These are phyloP conservation scores for Apocheima hispidaria DNA, from an alignment of 2,888 invertebrate species.

Conservation along the genomic window DNA sequence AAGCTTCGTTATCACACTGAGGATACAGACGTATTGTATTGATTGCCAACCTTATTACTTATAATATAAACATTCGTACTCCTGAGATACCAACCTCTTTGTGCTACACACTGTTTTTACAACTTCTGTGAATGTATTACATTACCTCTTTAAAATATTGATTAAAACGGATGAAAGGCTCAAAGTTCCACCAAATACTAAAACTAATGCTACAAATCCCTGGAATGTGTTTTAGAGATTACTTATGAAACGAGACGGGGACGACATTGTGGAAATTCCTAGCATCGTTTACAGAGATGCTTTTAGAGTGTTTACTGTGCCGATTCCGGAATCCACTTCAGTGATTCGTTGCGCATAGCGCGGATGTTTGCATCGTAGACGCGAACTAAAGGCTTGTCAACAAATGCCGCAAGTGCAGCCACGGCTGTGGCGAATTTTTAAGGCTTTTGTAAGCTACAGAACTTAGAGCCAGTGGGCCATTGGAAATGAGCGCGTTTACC, in stretches of 20 bases:
- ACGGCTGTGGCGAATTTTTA: conserved; percentile 27
- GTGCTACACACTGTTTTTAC: no score
- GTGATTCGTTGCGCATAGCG: conserved; percentile 8
- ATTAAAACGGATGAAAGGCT: not conserved
- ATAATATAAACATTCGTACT: no score
- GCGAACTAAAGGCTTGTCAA: conserved; percentile 10
- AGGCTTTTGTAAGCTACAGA: no score
- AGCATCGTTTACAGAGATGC: conserved; percentile 8
- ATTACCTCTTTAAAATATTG: no score
- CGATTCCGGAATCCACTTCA: conserved; percentile 22
- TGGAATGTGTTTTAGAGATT: not conserved
- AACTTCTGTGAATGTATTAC: no score
- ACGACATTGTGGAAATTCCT: conserved; percentile 16
- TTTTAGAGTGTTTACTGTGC: conserved; percentile 29
- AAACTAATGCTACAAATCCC: not conserved
- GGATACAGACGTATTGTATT: not conserved
- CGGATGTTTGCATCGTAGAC: conserved; percentile 6
- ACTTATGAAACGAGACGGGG: conserved; percentile 3
- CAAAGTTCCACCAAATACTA: not conserved
- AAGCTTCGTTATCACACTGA: not conserved
- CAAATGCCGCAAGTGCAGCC: conserved; percentile 14
- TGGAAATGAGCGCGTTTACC: not conserved
- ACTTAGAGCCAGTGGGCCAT: no score
- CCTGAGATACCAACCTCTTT: no score
- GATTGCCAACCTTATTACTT: not conserved